Conservation (phyloP, 2,888 invertebrate species). For the Philaethria dido region DNA sequence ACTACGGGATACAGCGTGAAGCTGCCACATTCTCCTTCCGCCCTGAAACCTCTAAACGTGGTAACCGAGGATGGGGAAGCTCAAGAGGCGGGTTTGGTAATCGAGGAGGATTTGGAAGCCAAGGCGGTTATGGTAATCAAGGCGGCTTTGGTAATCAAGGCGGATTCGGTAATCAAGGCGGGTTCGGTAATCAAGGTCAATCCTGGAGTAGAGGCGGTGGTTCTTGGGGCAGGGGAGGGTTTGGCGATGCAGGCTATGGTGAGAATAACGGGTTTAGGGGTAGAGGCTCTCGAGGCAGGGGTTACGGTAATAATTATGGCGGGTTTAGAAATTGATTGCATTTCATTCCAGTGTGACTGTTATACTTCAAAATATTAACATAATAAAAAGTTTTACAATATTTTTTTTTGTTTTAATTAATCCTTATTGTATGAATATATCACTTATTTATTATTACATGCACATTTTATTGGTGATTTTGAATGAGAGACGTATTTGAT, state of each 20-base stretch:
- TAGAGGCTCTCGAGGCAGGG: constrained; percentile 13
- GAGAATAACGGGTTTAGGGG: constrained; percentile 19
- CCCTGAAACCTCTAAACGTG: constrained; percentile 78
- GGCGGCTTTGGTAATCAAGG: constrained; percentile 45
- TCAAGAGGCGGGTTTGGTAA: too few relatives aligned
- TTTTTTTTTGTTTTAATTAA: not conserved
- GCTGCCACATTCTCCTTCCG: constrained; percentile 71
- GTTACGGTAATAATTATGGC: not conserved
- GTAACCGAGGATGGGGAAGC: constrained; percentile 68
- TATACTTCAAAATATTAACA: not conserved
- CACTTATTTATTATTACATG: too few relatives aligned
- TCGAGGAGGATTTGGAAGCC: constrained; percentile 48
- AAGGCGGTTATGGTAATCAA: constrained; percentile 50
- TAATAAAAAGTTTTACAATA: not conserved
- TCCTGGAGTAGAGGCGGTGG: constrained; percentile 3
- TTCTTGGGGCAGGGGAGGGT: not conserved
- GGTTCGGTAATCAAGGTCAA: constrained; percentile 28
- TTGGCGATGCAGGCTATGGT: constrained; percentile 5
- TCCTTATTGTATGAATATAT: not conserved
- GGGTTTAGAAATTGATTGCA: not conserved
- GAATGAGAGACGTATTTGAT: not conserved
- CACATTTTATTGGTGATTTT: not conserved
- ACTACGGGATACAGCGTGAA: constrained; percentile 86
- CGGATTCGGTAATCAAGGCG: constrained; percentile 48
- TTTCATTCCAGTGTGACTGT: constrained; percentile 7